These are phyloP conservation scores for Fistularia commersonii DNA, from an alignment of 2,797 vertebrate genomes.

Conservation along the genomic window DNA sequence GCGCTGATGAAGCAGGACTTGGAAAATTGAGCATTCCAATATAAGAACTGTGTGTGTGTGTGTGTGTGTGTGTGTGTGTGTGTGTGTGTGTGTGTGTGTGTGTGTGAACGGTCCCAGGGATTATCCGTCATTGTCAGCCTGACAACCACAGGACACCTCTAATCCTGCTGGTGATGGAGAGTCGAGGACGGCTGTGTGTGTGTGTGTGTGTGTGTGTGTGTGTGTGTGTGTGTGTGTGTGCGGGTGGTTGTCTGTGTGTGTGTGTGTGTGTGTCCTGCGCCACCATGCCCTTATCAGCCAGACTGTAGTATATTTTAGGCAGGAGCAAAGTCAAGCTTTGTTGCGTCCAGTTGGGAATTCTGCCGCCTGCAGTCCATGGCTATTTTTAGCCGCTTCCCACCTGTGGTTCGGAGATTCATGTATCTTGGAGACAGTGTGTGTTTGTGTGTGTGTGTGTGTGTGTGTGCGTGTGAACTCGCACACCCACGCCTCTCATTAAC, in stretches of 20 bases:
- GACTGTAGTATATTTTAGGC: constrained; percentile 33
- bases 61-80: too few species aligned
- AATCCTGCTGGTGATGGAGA: constrained; percentile 42
- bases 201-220: constrained; percentile 28
- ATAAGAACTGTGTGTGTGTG: too few species aligned
- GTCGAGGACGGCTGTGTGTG: constrained; percentile 4
- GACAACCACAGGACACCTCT: constrained; percentile 25
- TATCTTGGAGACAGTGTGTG: too few species aligned
- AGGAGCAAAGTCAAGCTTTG: constrained; percentile 29
- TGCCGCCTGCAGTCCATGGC: constrained; percentile 7
- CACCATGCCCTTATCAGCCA: constrained; percentile 12
- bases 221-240: constrained; percentile 10
- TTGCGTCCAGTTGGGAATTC: constrained; percentile 31
- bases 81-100: constrained; percentile 26
- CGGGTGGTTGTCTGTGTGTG: constrained; percentile 10
- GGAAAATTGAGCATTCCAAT: too few species aligned
- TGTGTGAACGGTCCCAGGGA: constrained; percentile 44
- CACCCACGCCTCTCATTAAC: neutral
- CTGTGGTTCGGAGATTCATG: constrained; percentile 6
- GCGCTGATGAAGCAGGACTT: too few species aligned
- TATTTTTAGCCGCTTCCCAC: constrained; percentile 38
- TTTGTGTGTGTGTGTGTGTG: too few species aligned
- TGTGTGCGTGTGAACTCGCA: constrained; percentile 1
- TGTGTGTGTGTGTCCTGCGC: constrained; percentile 1
- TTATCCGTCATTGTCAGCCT: constrained; percentile 47